These are phyloP conservation scores for Gnathonemus longibarbis DNA, from an alignment of 2,113 vertebrate species.

Conservation along the genomic window DNA sequence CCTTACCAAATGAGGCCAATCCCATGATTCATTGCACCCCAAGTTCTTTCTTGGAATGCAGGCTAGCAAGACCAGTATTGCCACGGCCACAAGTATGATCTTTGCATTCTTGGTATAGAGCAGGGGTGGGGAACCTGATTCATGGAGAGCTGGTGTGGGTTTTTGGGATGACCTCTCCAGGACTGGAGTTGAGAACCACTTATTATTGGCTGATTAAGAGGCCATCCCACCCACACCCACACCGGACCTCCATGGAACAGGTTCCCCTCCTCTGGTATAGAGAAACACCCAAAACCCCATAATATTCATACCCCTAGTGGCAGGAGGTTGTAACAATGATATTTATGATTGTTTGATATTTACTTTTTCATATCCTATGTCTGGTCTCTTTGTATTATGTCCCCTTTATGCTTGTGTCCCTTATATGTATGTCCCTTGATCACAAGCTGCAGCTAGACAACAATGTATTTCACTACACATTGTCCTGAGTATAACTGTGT, in stretches of 20 bases:
- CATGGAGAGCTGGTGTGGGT: too few species aligned
- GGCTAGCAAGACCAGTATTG: neutral
- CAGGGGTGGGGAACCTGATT: too few species aligned
- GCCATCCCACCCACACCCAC: too few species aligned
- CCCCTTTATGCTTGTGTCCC: neutral
- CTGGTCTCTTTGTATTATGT: neutral
- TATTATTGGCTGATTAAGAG: too few species aligned
- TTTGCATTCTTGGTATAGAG: neutral
- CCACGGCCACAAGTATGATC: neutral
- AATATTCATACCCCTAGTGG: neutral
- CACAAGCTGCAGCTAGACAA: neutral
- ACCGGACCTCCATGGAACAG: too few species aligned
- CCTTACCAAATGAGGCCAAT: neutral
- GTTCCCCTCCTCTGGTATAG: too few species aligned
- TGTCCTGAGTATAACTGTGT: neutral
- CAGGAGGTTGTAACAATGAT: neutral
- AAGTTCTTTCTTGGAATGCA: neutral
- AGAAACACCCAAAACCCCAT: neutral
- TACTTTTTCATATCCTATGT: neutral
- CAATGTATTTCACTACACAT: neutral
- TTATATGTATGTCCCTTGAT: neutral
- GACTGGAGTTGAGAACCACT: too few species aligned
- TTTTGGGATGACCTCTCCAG: too few species aligned
- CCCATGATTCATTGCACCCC: neutral
- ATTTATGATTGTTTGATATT: neutral